A percentile compares a stretch with the other conserved stretches of the same genome.
These are phyloP conservation scores for Formica selysi DNA, from an alignment of 1,140 invertebrate genomes.

Conservation along the genomic window DNA sequence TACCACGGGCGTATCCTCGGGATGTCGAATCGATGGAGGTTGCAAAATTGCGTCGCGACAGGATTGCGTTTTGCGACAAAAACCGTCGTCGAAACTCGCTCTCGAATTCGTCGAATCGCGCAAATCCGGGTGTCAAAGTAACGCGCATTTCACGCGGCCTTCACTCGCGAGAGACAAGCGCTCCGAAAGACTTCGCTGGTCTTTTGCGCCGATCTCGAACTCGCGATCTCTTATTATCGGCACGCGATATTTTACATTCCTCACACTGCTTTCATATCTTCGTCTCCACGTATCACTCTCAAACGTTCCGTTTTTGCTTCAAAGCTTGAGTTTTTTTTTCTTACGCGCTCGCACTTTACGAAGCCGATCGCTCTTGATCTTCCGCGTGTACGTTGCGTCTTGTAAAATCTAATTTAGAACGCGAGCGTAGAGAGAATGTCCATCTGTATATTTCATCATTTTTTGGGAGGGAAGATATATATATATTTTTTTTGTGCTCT, in stretches of 20 bases:
- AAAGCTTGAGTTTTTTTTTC: background rate
- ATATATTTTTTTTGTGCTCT: no score
- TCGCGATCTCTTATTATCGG: slow-evolving; percentile 26
- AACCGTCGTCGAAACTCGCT: background rate
- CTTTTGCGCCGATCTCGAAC: slow-evolving; percentile 15
- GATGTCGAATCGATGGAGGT: background rate
- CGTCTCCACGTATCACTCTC: background rate
- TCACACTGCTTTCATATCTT: slow-evolving; percentile 23
- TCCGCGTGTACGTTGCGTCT: no score
- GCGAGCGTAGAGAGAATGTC: no score
- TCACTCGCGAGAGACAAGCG: background rate
- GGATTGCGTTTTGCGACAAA: background rate
- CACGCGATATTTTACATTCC: slow-evolving; percentile 13
- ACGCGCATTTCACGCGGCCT: background rate
- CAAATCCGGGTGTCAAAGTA: background rate
- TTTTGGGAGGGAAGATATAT: no score
- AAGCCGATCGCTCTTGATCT: background rate
- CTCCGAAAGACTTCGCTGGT: background rate
- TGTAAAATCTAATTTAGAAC: no score
- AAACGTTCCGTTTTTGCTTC: background rate
- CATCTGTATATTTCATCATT: no score
- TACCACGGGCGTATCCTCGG: slow-evolving; percentile 27
- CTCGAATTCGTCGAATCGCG: background rate
- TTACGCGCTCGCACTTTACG: background rate
- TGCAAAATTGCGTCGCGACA: background rate